Conservation (phyloP, 2,888 invertebrate genomes). For the Catocala fraxini region DNA sequence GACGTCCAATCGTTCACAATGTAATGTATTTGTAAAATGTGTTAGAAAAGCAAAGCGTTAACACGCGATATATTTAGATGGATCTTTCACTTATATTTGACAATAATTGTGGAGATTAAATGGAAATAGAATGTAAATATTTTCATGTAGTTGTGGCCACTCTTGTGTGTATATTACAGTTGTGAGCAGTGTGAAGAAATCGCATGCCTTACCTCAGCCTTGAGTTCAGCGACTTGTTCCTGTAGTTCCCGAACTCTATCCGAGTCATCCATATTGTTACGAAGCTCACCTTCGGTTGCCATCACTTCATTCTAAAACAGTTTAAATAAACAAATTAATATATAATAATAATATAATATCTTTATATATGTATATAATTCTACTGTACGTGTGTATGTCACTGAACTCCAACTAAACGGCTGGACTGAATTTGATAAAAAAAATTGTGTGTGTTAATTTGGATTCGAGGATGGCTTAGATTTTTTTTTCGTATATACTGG, state of each 20-base stretch:
- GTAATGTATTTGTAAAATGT: slow-evolving; percentile 11
- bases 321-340: background rate
- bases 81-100: background rate
- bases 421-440: too few relatives aligned
- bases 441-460: too few relatives aligned
- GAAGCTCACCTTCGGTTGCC: slow-evolving; percentile 96
- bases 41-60: slow-evolving; percentile 43
- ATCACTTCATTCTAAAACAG: slow-evolving; percentile 95
- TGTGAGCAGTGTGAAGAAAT: background rate
- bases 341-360: too few relatives aligned
- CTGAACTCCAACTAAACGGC: too few relatives aligned
- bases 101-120: background rate
- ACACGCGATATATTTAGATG: slow-evolving; percentile 17
- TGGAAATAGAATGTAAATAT: background rate
- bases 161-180: slow-evolving; percentile 8
- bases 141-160: slow-evolving; percentile 1
- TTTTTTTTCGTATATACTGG: too few relatives aligned
- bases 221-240: slow-evolving; percentile 96
- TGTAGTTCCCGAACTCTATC: slow-evolving; percentile 96
- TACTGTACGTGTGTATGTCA: too few relatives aligned
- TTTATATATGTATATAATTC: too few relatives aligned
- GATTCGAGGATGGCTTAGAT: too few relatives aligned
- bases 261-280: slow-evolving; percentile 94
- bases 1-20: slow-evolving; percentile 16
- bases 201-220: slow-evolving; percentile 93